phyloP scores from a whole-genome alignment of 1,140 invertebrate species.

The Cydia splendana region DNA sequence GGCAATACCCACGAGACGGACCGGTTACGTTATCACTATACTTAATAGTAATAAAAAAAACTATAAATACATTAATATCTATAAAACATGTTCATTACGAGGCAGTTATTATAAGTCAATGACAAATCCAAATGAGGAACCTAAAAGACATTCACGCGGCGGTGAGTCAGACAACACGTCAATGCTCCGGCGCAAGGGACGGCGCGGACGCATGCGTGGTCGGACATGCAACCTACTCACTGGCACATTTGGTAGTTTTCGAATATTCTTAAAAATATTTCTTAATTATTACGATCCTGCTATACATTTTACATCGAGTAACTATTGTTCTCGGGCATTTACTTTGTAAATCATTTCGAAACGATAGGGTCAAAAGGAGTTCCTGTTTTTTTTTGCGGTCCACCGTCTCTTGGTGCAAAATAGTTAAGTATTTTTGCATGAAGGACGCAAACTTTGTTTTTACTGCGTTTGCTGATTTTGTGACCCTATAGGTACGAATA shows the following conservation, averaged over 20 bases:
- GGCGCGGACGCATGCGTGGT: slow-evolving; percentile 1
- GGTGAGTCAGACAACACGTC: slow-evolving; percentile 24
- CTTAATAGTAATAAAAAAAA: slow-evolving; percentile 11
- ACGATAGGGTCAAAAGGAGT: too few species aligned
- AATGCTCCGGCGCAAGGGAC: not conserved
- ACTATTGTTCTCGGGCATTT: too few species aligned
- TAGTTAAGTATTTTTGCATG: too few species aligned
- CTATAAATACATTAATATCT: not conserved
- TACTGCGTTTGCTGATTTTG: too few species aligned
- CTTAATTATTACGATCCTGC: not conserved
- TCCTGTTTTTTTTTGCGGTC: too few species aligned
- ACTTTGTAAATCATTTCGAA: too few species aligned
- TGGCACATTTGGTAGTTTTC: not conserved
- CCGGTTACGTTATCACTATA: not conserved
- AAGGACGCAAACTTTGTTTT: too few species aligned
- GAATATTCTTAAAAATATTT: not conserved
- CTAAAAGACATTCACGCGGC: slow-evolving; percentile 25
- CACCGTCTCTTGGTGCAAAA: too few species aligned
- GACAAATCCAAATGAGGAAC: slow-evolving; percentile 31
- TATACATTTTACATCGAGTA: not conserved
- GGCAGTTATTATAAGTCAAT: slow-evolving; percentile 30
- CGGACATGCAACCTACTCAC: slow-evolving; percentile 8
- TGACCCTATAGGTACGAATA: too few species aligned
- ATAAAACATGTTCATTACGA: slow-evolving; percentile 23
- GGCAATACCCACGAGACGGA: slow-evolving; percentile 9